These are phyloP conservation scores for Tenrec ecaudatus DNA, from an alignment of 2,113 vertebrate genomes.

Conservation along the genomic window DNA sequence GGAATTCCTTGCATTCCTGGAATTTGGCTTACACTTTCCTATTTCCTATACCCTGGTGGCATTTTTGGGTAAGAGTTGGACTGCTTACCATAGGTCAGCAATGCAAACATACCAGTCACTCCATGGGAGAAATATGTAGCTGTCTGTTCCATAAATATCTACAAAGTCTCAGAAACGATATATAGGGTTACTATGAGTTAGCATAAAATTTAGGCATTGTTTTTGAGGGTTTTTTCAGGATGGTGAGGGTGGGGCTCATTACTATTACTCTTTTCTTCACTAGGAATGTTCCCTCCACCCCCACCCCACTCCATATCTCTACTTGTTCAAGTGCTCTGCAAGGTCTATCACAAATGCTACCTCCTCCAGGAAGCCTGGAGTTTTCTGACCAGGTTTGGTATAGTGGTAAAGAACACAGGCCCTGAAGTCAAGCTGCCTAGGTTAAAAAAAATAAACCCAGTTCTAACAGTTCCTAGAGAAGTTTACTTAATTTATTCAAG, in stretches of 20 bases:
- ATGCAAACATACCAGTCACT: too few relatives aligned
- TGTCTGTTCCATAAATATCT: too few relatives aligned
- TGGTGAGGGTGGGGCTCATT: neutral
- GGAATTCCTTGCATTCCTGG: neutral
- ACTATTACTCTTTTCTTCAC: neutral
- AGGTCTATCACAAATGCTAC: neutral
- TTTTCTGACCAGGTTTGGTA: neutral
- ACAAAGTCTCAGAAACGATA: too few relatives aligned
- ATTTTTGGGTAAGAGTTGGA: too few relatives aligned
- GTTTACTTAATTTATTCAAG: neutral
- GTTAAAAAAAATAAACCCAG: neutral
- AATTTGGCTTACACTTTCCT: neutral
- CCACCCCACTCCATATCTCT: neutral
- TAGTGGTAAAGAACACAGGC: neutral
- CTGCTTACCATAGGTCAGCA: too few relatives aligned
- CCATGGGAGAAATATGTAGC: too few relatives aligned
- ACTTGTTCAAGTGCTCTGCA: neutral
- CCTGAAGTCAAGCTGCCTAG: neutral
- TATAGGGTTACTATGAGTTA: too few relatives aligned
- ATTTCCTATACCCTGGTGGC: neutral
- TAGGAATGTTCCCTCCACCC: neutral
- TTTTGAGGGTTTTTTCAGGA: too few relatives aligned
- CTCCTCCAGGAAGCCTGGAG: constrained; percentile 24
- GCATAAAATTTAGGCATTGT: too few relatives aligned
- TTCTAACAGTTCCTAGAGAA: neutral